phyloP scores from a whole-genome alignment of 2,888 invertebrate genomes.

The Lycocerus yunnanus region DNA sequence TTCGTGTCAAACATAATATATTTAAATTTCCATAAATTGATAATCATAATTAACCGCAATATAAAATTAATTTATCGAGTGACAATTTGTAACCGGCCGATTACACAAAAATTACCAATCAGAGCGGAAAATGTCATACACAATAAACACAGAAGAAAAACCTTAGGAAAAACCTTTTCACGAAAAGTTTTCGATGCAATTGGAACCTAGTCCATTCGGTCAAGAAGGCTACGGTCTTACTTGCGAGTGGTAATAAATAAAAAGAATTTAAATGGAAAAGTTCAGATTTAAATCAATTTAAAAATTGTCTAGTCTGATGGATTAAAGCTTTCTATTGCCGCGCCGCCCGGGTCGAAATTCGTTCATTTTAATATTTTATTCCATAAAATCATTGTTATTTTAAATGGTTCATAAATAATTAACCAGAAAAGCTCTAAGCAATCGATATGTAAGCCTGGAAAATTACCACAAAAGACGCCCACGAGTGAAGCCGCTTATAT shows the following conservation, averaged over 20 bases:
- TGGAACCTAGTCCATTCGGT: too few species aligned
- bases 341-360: not conserved
- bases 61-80: not conserved
- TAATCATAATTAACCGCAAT: not conserved
- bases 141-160: too few species aligned
- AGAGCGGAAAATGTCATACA: not conserved
- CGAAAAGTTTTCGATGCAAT: too few species aligned
- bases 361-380: not conserved
- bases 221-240: not conserved
- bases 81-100: not conserved
- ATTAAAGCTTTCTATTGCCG: not conserved
- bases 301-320: not conserved
- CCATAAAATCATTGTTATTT: not conserved
- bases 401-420: conserved; percentile 7
- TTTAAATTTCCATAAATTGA: not conserved
- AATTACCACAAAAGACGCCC: conserved; percentile 13
- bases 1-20: not conserved
- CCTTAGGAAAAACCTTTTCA: too few species aligned
- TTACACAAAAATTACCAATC: not conserved
- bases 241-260: too few species aligned
- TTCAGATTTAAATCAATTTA: not conserved
- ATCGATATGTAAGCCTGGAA: conserved; percentile 7
- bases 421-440: not conserved
- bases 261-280: too few species aligned
- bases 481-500: conserved; percentile 1